Percentiles rank a stretch among this genome's conserved stretches.
phyloP scores from a whole-genome alignment of 2,888 invertebrate species.

The Erebia palarica region DNA sequence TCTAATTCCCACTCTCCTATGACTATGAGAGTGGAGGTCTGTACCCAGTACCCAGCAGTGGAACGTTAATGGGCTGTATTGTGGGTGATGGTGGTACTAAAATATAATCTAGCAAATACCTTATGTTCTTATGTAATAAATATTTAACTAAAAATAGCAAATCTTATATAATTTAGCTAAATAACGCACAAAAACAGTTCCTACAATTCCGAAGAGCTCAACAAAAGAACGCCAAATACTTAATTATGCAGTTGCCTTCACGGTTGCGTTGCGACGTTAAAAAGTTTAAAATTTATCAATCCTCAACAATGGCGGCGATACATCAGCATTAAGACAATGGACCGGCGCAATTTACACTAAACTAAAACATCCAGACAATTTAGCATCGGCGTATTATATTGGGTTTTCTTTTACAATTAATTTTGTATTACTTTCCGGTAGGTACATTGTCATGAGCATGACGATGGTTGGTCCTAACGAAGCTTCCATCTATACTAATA shows the following conservation, averaged over 20 bases:
- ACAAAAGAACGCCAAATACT: slow-evolving; percentile 14
- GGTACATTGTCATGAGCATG: neutral
- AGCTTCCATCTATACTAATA: no score
- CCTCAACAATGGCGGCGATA: slow-evolving; percentile 18
- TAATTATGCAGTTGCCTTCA: slow-evolving; percentile 19
- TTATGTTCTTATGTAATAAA: no score
- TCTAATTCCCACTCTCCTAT: no score
- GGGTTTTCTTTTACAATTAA: neutral
- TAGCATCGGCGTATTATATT: neutral
- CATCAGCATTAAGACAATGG: slow-evolving; percentile 15
- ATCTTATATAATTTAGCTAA: slow-evolving; percentile 7
- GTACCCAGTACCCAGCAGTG: no score
- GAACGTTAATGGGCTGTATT: no score
- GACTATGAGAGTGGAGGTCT: no score
- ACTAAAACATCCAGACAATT: slow-evolving; percentile 7
- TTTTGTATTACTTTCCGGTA: neutral
- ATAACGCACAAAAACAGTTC: slow-evolving; percentile 7
- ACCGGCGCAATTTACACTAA: slow-evolving; percentile 4
- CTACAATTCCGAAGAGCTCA: neutral
- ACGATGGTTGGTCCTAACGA: no score
- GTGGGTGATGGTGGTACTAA: no score
- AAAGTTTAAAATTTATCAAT: slow-evolving; percentile 21
- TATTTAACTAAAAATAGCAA: neutral
- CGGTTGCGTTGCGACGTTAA: slow-evolving; percentile 17
- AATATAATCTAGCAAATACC: no score